phyloP scores from a whole-genome alignment of 1,140 invertebrate species.

The Scaptomyza pallida region DNA sequence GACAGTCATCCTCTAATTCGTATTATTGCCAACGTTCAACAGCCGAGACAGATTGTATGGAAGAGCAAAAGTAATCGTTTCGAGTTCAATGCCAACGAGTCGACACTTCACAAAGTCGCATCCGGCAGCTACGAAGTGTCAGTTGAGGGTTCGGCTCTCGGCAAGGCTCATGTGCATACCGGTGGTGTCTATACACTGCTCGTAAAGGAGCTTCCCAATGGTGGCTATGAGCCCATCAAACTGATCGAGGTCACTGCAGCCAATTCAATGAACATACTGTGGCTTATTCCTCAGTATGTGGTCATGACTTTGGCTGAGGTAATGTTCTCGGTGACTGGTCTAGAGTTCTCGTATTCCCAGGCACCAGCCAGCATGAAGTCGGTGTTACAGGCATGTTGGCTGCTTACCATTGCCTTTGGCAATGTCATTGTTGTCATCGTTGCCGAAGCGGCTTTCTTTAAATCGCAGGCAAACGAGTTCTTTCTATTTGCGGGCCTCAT shows the following conservation, averaged over 20 bases:
- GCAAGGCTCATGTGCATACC: conserved; percentile 84
- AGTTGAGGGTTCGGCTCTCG: conserved; percentile 75
- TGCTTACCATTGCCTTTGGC: conserved; percentile 96
- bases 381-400: conserved; percentile 94
- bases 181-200: conserved; percentile 87
- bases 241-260: conserved; percentile 85
- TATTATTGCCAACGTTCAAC: conserved; percentile 54
- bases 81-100: conserved; percentile 32
- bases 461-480: conserved; percentile 89
- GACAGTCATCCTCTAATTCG: conserved; percentile 65
- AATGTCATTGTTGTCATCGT: conserved; percentile 95
- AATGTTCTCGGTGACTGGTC: conserved; percentile 96
- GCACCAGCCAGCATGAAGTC: conserved; percentile 96
- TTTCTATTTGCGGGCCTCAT: conserved; percentile 94
- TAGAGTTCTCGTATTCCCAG: conserved; percentile 96
- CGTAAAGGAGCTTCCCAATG: conserved; percentile 53
- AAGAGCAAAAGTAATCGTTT: conserved; percentile 46
- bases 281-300: conserved; percentile 94
- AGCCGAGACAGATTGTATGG: conserved; percentile 39
- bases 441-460: conserved; percentile 83
- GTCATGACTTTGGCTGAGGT: conserved; percentile 92
- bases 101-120: conserved; percentile 66
- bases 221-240: background rate
- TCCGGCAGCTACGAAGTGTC: conserved; percentile 83
- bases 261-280: conserved; percentile 91